phyloP scores from a whole-genome alignment of 2,888 invertebrate species.

The Erebia aethiops region DNA sequence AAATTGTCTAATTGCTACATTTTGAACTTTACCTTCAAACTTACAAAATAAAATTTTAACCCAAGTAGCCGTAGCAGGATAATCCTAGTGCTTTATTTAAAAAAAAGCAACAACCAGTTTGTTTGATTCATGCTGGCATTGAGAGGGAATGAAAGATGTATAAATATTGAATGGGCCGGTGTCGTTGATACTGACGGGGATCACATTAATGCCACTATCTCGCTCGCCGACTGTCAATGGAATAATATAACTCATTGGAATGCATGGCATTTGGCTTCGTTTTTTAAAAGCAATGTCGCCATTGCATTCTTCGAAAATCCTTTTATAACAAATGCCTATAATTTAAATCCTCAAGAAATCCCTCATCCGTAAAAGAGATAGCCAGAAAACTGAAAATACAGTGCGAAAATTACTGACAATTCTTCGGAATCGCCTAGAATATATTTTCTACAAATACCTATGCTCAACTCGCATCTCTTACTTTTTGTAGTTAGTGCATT shows the following conservation, averaged over 20 bases:
- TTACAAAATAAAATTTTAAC: background rate
- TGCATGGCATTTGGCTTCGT: slow-evolving; percentile 15
- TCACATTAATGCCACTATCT: slow-evolving; percentile 24
- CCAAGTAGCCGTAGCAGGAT: slow-evolving; percentile 2
- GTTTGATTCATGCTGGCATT: slow-evolving; percentile 33
- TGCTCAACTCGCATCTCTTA: too few relatives aligned
- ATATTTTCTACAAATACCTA: too few relatives aligned
- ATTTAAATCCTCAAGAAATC: too few relatives aligned
- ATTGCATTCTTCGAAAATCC: background rate
- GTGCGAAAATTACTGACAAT: too few relatives aligned
- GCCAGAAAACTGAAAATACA: too few relatives aligned
- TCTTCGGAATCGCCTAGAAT: too few relatives aligned
- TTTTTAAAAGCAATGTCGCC: background rate
- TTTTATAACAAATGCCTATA: too few relatives aligned
- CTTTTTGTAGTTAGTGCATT: too few relatives aligned
- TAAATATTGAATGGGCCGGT: slow-evolving; percentile 32
- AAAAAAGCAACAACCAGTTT: slow-evolving; percentile 29
- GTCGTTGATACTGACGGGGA: slow-evolving; percentile 24
- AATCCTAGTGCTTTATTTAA: slow-evolving; percentile 16
- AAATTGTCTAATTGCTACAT: too few relatives aligned
- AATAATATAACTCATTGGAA: slow-evolving; percentile 16
- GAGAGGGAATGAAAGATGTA: slow-evolving; percentile 32
- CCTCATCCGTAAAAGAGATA: too few relatives aligned
- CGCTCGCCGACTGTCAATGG: slow-evolving; percentile 19
- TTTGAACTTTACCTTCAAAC: too few relatives aligned